A percentile compares a stretch with the other conserved stretches of the same genome.
These are phyloP conservation scores for Limnephilus auricula DNA, from an alignment of 2,888 invertebrate genomes.

Conservation along the genomic window DNA sequence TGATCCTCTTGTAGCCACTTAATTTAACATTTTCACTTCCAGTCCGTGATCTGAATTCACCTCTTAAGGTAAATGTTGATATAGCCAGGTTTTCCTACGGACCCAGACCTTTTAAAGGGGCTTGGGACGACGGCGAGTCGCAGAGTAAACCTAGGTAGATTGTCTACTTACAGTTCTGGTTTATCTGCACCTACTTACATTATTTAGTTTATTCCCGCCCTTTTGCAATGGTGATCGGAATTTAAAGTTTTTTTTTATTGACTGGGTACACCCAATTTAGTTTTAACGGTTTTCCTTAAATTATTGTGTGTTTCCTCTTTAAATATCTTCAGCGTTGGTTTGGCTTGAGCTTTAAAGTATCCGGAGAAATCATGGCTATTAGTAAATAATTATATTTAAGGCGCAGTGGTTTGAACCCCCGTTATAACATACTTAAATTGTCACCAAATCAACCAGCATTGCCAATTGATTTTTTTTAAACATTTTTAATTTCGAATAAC, in stretches of 20 bases:
- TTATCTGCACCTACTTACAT: slow-evolving; percentile 11
- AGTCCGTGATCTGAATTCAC: slow-evolving; percentile 27
- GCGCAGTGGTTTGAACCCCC: no score
- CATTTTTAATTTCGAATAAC: no score
- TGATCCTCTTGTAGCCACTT: slow-evolving; percentile 21
- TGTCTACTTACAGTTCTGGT: not conserved
- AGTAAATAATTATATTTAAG: no score
- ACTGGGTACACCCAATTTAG: not conserved
- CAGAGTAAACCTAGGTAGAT: not conserved
- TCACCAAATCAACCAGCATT: no score
- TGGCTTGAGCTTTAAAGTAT: no score
- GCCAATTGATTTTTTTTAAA: no score
- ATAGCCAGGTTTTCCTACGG: not conserved
- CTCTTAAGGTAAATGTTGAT: slow-evolving; percentile 35
- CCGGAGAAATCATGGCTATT: no score
- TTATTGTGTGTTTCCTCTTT: not conserved
- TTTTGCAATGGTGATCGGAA: not conserved
- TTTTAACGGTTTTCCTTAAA: not conserved
- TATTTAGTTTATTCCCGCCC: not conserved
- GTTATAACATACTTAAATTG: no score
- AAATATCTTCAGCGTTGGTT: not conserved
- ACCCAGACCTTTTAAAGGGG: slow-evolving; percentile 22
- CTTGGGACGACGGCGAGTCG: not conserved
- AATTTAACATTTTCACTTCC: slow-evolving; percentile 33
- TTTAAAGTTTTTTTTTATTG: not conserved